These are phyloP conservation scores for Synodontis membranacea DNA, from an alignment of 2,113 vertebrate species.

Conservation along the genomic window DNA sequence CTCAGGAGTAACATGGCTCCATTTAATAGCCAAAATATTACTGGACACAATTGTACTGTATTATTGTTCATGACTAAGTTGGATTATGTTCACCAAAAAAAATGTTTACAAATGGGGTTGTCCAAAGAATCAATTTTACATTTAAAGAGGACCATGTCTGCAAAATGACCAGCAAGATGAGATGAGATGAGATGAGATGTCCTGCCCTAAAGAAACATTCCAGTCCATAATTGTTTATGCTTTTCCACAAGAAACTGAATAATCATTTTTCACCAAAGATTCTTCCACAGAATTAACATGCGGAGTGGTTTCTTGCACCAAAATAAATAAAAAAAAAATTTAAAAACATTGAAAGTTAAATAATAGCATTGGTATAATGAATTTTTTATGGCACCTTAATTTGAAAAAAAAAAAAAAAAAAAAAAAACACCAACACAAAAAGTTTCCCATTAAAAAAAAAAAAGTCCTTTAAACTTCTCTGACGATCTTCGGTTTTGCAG, in stretches of 20 bases:
- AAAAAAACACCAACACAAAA: not conserved
- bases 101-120: not conserved
- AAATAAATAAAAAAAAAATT: too few relatives aligned
- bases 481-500: slow-evolving; percentile 4
- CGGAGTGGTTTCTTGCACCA: not conserved
- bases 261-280: not conserved
- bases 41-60: not conserved
- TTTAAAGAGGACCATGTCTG: not conserved
- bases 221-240: not conserved
- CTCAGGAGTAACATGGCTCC: not conserved
- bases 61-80: not conserved
- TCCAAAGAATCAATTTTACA: not conserved
- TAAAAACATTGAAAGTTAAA: too few relatives aligned
- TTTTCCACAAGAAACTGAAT: not conserved
- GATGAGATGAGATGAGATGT: too few relatives aligned
- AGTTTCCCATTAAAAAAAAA: not conserved
- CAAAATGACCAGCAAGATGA: too few relatives aligned
- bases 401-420: not conserved
- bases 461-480: not conserved
- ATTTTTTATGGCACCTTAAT: not conserved
- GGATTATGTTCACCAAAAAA: not conserved
- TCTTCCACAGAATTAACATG: not conserved
- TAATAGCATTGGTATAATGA: not conserved
- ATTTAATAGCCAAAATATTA: not conserved
- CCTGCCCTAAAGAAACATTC: not conserved